Base-by-base conservation (phyloP, 2,113 vertebrate genomes). In the Sarotherodon lohbergeri region DNA sequence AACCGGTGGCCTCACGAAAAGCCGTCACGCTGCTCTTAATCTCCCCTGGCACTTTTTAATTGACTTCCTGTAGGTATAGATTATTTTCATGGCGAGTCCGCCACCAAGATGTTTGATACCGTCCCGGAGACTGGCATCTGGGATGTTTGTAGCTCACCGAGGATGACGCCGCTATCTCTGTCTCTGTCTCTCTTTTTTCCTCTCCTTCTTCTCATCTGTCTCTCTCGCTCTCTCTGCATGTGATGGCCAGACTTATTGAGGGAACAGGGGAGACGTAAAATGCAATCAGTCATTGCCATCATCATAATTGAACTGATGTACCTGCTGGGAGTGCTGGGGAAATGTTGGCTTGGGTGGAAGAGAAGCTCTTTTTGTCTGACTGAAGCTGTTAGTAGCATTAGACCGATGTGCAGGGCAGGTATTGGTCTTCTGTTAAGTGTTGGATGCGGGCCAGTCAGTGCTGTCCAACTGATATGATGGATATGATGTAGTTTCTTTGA, bases 51-150 rank as follows among this genome's bases (percentile, higher is more conserved):
- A 97, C 96, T 95, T 97, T 97, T 97, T 98, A 98, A 98, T 98
- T 98, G 97, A 98, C 97, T 98, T 98, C 97, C 97, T 97, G 97
- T 97, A 97, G 97, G 97, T 98, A 96, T 96, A 97, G 97, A 97
- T 97, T 97, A 97, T 97, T 98, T 93, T 97, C 97, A 94, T 95
- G 96, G 95, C 92, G 96, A 97, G 97, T 97, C 93, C 97, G 86
- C 92, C 92, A 89, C 92, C 11, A 68, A 89, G 89, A 94, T 93
- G 95, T 92, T 96, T 95, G 94, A 95, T 93, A 96, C 92, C 90
- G 73, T 88, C 85, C 93, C 9, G 71, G 83, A 94, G 94, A 95
- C 94, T 95, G 95, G 95, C 94, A 95, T 92, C 92, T 93, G 92
- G 91, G 90, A 91, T 68, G 90, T 90, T 91, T 87, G 90, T 91